Conservation (phyloP, 2,797 vertebrate species). For the Myotis vivesi region DNA sequence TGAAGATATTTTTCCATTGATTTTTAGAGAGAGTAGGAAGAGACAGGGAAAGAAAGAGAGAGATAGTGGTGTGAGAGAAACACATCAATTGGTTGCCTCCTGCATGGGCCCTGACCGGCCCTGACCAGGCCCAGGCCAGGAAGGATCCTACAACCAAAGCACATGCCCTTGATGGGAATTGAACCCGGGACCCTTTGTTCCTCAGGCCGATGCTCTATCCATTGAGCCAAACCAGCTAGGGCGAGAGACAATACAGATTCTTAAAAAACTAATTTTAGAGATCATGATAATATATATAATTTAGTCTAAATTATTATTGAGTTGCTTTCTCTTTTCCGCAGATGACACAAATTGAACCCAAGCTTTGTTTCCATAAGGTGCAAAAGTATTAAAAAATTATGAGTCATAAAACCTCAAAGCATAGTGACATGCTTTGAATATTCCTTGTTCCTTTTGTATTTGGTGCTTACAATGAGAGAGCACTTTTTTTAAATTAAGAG, state of each 20-base stretch:
- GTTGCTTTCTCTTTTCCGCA: neutral
- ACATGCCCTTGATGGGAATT: too few relatives aligned
- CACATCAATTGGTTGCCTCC: too few relatives aligned
- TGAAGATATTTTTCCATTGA: too few relatives aligned
- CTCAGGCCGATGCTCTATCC: too few relatives aligned
- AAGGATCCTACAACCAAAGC: too few relatives aligned
- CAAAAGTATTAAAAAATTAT: neutral
- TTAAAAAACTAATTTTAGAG: neutral
- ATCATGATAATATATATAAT: neutral
- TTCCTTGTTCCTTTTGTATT: neutral
- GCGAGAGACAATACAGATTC: neutral
- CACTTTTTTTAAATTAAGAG: neutral
- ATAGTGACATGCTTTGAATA: neutral
- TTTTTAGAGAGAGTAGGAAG: too few relatives aligned
- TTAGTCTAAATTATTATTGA: neutral
- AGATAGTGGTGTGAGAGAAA: too few relatives aligned
- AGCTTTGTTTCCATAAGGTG: neutral
- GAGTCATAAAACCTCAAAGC: neutral
- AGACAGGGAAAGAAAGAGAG: too few relatives aligned
- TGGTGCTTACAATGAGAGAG: neutral
- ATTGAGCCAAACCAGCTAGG: too few relatives aligned
- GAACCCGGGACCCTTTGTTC: too few relatives aligned
- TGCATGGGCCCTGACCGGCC: too few relatives aligned
- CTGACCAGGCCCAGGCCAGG: too few relatives aligned
- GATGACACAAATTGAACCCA: neutral